phyloP scores from a whole-genome alignment of 1,140 invertebrate species.

The Paraescarpia echinospica region DNA sequence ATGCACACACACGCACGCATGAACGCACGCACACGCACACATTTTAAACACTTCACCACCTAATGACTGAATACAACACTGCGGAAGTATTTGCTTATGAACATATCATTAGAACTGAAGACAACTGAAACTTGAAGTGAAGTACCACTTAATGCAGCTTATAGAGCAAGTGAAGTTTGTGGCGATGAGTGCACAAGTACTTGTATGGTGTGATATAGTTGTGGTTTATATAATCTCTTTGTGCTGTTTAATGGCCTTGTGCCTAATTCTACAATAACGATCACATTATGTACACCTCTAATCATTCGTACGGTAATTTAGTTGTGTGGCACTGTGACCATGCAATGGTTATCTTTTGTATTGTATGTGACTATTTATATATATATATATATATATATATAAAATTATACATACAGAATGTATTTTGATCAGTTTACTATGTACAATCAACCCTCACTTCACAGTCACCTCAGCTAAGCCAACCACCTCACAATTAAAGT shows the following conservation, averaged over 20 bases:
- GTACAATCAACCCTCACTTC: too few species aligned
- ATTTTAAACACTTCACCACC: background rate
- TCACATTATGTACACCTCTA: background rate
- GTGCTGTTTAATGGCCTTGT: background rate
- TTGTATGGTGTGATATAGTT: background rate
- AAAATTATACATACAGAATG: background rate
- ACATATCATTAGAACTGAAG: too few species aligned
- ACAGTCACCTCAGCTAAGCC: too few species aligned
- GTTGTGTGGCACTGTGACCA: too few species aligned
- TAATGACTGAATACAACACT: background rate
- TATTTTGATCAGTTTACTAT: too few species aligned
- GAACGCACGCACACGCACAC: too few species aligned
- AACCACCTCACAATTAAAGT: too few species aligned
- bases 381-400: slow-evolving; percentile 13
- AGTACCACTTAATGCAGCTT: background rate
- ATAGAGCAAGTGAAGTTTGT: background rate
- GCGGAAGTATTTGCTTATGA: background rate
- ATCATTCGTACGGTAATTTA: background rate
- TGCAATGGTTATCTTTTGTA: background rate
- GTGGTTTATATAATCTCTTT: background rate
- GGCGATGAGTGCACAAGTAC: background rate
- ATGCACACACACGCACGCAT: background rate
- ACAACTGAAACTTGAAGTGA: background rate
- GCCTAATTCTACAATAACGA: background rate
- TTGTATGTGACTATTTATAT: background rate